A percentile compares a stretch with the other conserved stretches of the same genome.
Conservation (phyloP, 2,113 vertebrate genomes). For the Eptesicus fuscus region DNA sequence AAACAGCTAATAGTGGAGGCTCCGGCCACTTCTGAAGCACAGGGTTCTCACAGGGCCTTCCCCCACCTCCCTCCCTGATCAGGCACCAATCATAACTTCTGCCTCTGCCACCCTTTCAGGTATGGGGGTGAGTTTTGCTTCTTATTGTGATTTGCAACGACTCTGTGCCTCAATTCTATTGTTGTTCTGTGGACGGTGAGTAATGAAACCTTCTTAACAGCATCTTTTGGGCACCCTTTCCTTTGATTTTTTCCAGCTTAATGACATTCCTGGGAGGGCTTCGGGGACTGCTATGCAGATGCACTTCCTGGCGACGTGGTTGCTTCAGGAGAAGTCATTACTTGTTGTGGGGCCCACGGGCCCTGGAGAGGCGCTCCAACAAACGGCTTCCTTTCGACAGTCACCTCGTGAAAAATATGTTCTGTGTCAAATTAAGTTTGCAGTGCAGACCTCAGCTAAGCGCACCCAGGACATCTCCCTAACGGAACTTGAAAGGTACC, state of each 20-base stretch:
- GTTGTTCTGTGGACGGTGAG: slow-evolving; percentile 73
- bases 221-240: slow-evolving; percentile 74
- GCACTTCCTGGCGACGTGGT: slow-evolving; percentile 80
- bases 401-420: slow-evolving; percentile 87
- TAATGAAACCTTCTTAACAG: slow-evolving; percentile 83
- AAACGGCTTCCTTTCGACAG: slow-evolving; percentile 83
- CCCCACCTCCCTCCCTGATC: background rate
- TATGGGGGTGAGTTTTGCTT: slow-evolving; percentile 61
- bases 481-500: slow-evolving; percentile 84
- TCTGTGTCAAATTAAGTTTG: slow-evolving; percentile 85
- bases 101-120: slow-evolving; percentile 59
- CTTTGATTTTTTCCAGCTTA: slow-evolving; percentile 81
- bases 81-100: slow-evolving; percentile 47
- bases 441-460: slow-evolving; percentile 81
- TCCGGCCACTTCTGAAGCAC: slow-evolving; percentile 35
- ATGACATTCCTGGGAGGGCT: slow-evolving; percentile 82
- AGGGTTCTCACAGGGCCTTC: slow-evolving; percentile 25
- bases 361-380: slow-evolving; percentile 80
- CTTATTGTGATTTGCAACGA: slow-evolving; percentile 74
- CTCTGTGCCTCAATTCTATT: slow-evolving; percentile 69
- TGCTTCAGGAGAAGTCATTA: slow-evolving; percentile 86
- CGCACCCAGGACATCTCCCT: slow-evolving; percentile 82
- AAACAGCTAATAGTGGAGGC: slow-evolving; percentile 51
- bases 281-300: slow-evolving; percentile 83
- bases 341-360: slow-evolving; percentile 85